Percentiles rank a stretch among this genome's conserved stretches.
phyloP scores from a whole-genome alignment of 2,797 vertebrate species.

The Setipinna tenuifilis region DNA sequence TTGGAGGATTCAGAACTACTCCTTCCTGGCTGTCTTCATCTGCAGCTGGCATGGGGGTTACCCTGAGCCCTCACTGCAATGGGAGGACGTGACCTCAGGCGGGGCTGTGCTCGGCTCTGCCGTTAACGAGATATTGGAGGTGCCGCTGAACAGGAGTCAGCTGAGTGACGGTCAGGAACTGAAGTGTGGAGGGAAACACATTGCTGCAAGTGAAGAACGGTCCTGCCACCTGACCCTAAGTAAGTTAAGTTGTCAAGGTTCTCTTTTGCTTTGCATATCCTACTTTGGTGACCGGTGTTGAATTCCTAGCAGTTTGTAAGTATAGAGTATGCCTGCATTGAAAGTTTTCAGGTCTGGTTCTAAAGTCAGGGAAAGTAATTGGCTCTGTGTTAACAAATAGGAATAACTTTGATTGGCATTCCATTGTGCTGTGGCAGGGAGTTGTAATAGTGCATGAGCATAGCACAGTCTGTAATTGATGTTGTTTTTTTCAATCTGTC shows the following conservation, averaged over 20 bases:
- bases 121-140: slow-evolving; percentile 61
- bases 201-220: slow-evolving; percentile 46
- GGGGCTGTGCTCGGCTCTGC: slow-evolving; percentile 24
- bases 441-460: no score
- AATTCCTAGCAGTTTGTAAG: no score
- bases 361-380: background rate
- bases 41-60: slow-evolving; percentile 86
- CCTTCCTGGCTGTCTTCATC: slow-evolving; percentile 69
- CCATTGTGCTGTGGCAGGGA: no score
- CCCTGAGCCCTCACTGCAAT: slow-evolving; percentile 80
- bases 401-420: no score
- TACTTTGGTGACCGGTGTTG: background rate
- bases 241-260: slow-evolving; percentile 69
- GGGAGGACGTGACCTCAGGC: slow-evolving; percentile 62
- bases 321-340: no score
- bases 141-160: slow-evolving; percentile 72
- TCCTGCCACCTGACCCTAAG: slow-evolving; percentile 79
- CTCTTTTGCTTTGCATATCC: background rate
- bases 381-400: no score
- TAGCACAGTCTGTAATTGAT: no score
- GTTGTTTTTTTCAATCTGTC: no score
- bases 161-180: slow-evolving; percentile 74
- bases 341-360: background rate
- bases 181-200: slow-evolving; percentile 76
- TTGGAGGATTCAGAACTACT: slow-evolving; percentile 54